These are phyloP conservation scores for Apamea monoglypha DNA, from an alignment of 2,888 invertebrate species.

Conservation along the genomic window DNA sequence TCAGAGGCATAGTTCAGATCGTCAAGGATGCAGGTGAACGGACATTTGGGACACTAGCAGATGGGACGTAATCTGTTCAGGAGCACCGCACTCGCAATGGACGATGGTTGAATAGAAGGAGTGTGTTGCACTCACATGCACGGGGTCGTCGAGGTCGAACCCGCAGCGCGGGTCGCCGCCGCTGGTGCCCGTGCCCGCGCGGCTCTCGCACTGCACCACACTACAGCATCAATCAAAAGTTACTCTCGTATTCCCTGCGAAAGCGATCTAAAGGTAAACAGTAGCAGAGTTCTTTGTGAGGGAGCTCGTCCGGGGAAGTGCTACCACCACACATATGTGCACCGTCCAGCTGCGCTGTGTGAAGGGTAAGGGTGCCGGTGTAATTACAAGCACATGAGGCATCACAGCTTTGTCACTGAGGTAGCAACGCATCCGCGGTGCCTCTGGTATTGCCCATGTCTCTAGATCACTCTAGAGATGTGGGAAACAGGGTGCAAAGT, in stretches of 20 bases:
- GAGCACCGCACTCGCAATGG: neutral
- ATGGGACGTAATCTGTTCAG: neutral
- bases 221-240: conserved; percentile 55
- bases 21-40: neutral
- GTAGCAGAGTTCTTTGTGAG: neutral
- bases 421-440: neutral
- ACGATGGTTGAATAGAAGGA: neutral
- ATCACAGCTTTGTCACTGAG: neutral
- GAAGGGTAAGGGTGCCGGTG: too few species aligned
- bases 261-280: neutral
- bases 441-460: neutral
- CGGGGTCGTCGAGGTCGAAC: conserved; percentile 79
- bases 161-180: conserved; percentile 66
- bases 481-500: neutral
- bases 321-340: neutral
- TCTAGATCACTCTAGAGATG: neutral
- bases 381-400: neutral
- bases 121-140: conserved; percentile 72
- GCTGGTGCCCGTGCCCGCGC: conserved; percentile 46
- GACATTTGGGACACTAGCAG: neutral
- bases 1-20: neutral
- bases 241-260: neutral
- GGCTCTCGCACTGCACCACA: conserved; percentile 64
- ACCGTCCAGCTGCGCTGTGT: neutral
- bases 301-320: neutral